Base-by-base conservation (phyloP, 2,113 vertebrate species). In the Mus pahari region DNA sequence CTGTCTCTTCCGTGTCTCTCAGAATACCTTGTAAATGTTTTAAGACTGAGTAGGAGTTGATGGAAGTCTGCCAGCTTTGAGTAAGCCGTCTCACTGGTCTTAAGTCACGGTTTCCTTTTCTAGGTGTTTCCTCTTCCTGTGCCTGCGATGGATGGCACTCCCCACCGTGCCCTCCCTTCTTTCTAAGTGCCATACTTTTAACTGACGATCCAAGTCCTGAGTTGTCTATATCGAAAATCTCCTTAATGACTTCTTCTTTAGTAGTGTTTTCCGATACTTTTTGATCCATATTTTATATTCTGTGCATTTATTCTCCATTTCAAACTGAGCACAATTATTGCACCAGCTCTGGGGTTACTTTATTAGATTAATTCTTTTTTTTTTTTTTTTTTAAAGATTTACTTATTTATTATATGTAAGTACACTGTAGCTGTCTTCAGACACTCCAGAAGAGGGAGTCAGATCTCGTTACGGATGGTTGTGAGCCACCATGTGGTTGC, bases 251-350 rank as follows among this genome's bases (percentile, higher is more conserved):
- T 77, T 95, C 92, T 91, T 36, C 42, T 26, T 75, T 64, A 71
- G 10, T 89, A 22, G 50, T 93, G 10, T 50, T 81, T 94, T 62
- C n/a, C 28, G 92, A 45, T 31, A 83, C 14, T 62, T 3, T 70
- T 84, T 92, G 60, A 28, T 84, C 50, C 79, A 39, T 90, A 66
- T 78, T 94, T 94, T 94, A 58, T 60, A 77, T 94, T 95, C 28
- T 2, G 77, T 82, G 3, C 11, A 74, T 14, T 83, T 82, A 19
- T 71, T 89, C 26, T 86, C 66, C 90, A 70, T 90, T 81, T 91
- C 12, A 70, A 6, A 83, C 5, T 28, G 89, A 66, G 90, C 24
- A 45, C 75, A 91, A 82, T 92, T 83, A 64, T 48, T 84, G 83
- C 48, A 64, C 60, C 86, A 24, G 16, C 95, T 95, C 71, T 96